A percentile compares a stretch with the other conserved stretches of the same genome.
phyloP scores from a whole-genome alignment of 23 tunicate genomes.

The Botrylloides violaceus region DNA sequence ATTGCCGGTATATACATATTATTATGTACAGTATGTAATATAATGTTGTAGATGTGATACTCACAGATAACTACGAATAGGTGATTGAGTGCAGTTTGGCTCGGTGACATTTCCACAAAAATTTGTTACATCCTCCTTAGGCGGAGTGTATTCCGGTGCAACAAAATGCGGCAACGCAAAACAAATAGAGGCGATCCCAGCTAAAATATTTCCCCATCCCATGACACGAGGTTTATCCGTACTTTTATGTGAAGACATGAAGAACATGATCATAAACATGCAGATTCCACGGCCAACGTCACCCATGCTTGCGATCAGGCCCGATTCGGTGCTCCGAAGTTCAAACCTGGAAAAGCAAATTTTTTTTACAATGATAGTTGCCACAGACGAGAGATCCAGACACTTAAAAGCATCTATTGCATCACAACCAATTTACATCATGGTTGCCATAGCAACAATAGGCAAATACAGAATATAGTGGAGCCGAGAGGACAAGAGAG shows the following conservation, averaged over 20 bases:
- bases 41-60: too few species aligned
- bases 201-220: slow-evolving; percentile 75
- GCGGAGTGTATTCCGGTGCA: slow-evolving; percentile 43
- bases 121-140: not conserved
- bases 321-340: slow-evolving; percentile 67
- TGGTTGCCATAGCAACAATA: too few species aligned
- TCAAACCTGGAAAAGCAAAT: slow-evolving; percentile 61
- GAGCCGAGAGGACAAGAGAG: too few species aligned
- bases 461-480: too few species aligned
- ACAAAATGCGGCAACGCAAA: slow-evolving; percentile 70
- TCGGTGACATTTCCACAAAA: slow-evolving; percentile 15
- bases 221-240: slow-evolving; percentile 66
- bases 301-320: slow-evolving; percentile 61
- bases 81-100: slow-evolving; percentile 2
- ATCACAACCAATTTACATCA: too few species aligned
- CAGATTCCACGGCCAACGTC: slow-evolving; percentile 44
- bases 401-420: too few species aligned
- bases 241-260: slow-evolving; percentile 41
- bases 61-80: not conserved
- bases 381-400: too few species aligned
- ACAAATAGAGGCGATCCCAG: slow-evolving; percentile 47
- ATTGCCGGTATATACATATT: too few species aligned
- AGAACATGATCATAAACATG: slow-evolving; percentile 22
- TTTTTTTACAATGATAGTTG: too few species aligned
- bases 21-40: too few species aligned